Percentiles rank a stretch among this genome's conserved stretches.
Evolutionary conservation across 2,113 vertebrate genomes (phyloP).

Genomic region (Nothocercus julius): DNA sequence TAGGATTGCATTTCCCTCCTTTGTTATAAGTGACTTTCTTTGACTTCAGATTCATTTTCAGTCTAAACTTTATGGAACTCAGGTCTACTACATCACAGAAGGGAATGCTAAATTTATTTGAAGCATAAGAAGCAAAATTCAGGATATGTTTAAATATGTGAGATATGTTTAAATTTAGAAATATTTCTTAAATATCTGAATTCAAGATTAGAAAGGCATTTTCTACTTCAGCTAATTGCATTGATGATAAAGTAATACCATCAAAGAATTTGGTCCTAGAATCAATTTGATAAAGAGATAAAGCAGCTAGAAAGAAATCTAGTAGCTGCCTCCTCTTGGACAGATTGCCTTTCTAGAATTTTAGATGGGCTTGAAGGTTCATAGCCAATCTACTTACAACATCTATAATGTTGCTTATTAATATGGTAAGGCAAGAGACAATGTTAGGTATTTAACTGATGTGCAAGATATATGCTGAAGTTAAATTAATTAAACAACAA

Average conservation of each 20-base stretch:
- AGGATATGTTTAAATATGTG: not conserved
- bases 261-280: not conserved
- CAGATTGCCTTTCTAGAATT: not conserved
- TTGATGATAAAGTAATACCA: not conserved
- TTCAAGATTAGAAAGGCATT: not conserved
- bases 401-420: conserved; percentile 27
- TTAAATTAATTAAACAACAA: conserved; percentile 25
- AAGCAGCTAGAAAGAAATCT: not conserved
- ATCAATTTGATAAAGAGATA: not conserved
- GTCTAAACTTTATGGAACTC: not conserved
- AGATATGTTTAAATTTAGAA: not conserved
- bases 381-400: not conserved
- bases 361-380: not conserved
- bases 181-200: not conserved
- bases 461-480: not conserved
- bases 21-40: not conserved
- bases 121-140: not conserved
- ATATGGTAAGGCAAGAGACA: not conserved
- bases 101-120: not conserved
- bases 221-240: not conserved
- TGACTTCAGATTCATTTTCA: not conserved
- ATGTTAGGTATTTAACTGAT: conserved; percentile 16
- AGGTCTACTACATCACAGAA: not conserved
- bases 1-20: not conserved
- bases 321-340: not conserved